phyloP scores from a whole-genome alignment of 2,113 vertebrate species.

The Takifugu flavidus region DNA sequence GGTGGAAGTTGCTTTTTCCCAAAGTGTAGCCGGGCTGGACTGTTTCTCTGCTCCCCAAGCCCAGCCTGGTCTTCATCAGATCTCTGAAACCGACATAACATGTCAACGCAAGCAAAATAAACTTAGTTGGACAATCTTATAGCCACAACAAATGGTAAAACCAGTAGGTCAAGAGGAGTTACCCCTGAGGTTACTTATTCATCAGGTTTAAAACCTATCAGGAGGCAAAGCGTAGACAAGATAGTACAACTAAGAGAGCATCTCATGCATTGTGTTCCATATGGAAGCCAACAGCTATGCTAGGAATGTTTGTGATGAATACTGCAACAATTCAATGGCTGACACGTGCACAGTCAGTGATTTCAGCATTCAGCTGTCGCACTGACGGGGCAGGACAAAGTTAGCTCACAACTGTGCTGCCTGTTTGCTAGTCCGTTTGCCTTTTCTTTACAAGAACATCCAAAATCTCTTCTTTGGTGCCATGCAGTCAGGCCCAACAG shows the following conservation, averaged over 20 bases:
- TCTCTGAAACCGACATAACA: slow-evolving; percentile 69
- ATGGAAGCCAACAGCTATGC: not conserved
- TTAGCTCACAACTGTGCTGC: too few species aligned
- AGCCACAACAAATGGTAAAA: not conserved
- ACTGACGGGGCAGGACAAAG: too few species aligned
- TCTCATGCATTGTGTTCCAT: not conserved
- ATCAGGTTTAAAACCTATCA: not conserved
- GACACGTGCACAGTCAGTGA: not conserved
- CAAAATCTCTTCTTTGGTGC: too few species aligned
- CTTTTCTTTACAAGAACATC: too few species aligned
- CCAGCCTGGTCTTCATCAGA: slow-evolving; percentile 87
- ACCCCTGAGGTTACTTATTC: slow-evolving; percentile 27
- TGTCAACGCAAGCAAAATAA: not conserved
- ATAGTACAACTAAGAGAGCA: not conserved
- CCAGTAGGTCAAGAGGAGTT: not conserved
- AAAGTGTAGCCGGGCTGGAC: slow-evolving; percentile 81
- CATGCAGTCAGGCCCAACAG: too few species aligned
- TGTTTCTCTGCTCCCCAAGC: slow-evolving; percentile 81
- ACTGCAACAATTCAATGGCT: too few species aligned
- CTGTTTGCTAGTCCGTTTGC: too few species aligned
- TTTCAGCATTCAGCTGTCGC: too few species aligned
- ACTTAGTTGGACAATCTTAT: not conserved
- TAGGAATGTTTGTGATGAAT: too few species aligned
- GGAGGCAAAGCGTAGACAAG: slow-evolving; percentile 10
- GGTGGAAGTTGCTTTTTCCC: slow-evolving; percentile 93